Conservation (phyloP, 2,113 vertebrate species). For the cat (Felis catus) region DNA sequence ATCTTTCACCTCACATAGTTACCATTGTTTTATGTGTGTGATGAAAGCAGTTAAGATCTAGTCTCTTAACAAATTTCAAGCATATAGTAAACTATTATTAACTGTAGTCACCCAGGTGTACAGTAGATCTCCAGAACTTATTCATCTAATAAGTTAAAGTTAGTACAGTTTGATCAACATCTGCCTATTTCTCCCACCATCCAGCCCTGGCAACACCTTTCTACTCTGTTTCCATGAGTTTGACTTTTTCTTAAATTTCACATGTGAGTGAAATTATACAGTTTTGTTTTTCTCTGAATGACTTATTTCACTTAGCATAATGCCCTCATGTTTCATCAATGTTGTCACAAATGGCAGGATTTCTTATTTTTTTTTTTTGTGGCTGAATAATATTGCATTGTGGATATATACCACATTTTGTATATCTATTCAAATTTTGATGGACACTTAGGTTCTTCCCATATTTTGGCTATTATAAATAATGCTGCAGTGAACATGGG, state of each 20-base stretch:
- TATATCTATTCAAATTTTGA: background rate
- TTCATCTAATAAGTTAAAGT: background rate
- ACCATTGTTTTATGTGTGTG: background rate
- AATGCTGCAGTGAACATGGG: background rate
- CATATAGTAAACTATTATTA: background rate
- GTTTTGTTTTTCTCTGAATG: background rate
- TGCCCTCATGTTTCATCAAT: background rate
- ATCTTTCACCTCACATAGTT: background rate
- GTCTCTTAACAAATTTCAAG: background rate
- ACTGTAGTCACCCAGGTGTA: background rate
- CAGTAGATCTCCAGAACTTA: background rate
- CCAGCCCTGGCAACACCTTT: background rate
- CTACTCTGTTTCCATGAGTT: background rate
- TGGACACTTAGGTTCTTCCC: background rate
- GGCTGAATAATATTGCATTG: background rate
- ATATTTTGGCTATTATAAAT: background rate
- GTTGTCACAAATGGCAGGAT: background rate
- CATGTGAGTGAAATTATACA: background rate
- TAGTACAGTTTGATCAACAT: background rate
- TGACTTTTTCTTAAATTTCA: background rate
- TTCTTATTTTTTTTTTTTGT: background rate
- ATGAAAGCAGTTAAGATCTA: background rate
- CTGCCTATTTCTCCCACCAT: background rate
- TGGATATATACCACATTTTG: background rate
- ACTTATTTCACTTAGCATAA: background rate